Percentiles rank a stretch among this genome's conserved stretches.
Conservation (phyloP, 2,113 vertebrate genomes). For the Urocolius indicus region DNA sequence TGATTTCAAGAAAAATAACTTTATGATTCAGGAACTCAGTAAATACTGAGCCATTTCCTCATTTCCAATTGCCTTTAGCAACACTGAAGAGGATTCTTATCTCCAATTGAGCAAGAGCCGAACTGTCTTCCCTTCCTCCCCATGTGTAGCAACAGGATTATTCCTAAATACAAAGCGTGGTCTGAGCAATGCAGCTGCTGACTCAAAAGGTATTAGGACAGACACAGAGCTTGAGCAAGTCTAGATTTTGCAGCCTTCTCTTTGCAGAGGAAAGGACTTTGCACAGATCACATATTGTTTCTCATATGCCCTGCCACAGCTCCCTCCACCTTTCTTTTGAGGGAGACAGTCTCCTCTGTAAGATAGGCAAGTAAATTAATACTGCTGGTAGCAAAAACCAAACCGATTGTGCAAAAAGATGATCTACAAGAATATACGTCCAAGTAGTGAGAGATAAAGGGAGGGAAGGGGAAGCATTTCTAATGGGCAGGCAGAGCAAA, state of each 20-base stretch:
- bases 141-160: fast-evolving
- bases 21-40: not conserved
- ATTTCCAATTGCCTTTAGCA: not conserved
- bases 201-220: not conserved
- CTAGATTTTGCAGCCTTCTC: not conserved
- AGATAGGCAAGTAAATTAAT: not conserved
- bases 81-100: not conserved
- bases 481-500: not conserved
- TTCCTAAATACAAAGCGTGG: not conserved
- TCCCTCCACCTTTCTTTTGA: not conserved
- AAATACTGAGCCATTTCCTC: not conserved
- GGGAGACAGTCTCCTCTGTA: not conserved
- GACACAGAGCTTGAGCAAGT: not conserved
- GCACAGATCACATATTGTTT: not conserved
- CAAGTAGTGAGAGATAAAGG: not conserved
- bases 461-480: not conserved
- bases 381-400: not conserved
- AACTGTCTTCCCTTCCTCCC: not conserved
- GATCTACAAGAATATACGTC: not conserved
- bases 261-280: not conserved
- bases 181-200: not conserved
- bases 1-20: not conserved
- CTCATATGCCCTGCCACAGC: not conserved
- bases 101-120: not conserved
- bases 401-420: not conserved